A percentile compares a stretch with the other conserved stretches of the same genome.
Evolutionary conservation across 2,888 invertebrate species (phyloP).

Genomic region (Cosmia pyralina): DNA sequence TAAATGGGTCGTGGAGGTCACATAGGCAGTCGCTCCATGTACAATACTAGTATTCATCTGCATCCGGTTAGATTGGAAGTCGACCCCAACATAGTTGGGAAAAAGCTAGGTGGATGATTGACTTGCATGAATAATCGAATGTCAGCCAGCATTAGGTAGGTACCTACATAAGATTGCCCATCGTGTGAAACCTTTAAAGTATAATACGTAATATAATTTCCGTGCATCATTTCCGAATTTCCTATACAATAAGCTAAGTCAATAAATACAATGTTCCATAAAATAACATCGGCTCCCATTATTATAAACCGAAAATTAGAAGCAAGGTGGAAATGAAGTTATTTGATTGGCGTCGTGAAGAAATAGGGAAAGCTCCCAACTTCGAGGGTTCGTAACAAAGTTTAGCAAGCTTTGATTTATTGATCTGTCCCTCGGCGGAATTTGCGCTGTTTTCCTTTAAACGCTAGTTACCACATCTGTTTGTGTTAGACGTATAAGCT

Average conservation of each 20-base stretch:
- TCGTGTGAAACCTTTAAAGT: too few relatives aligned
- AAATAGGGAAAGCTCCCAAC: conserved; percentile 47
- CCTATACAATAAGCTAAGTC: background rate
- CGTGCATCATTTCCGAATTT: conserved; percentile 2
- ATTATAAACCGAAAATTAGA: conserved; percentile 48
- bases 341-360: conserved; percentile 58
- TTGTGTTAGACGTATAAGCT: conserved; percentile 42
- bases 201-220: conserved; percentile 9
- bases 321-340: conserved; percentile 40
- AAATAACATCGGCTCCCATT: conserved; percentile 37
- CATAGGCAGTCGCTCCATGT: too few relatives aligned
- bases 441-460: conserved; percentile 38
- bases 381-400: conserved; percentile 42
- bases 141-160: too few relatives aligned
- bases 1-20: too few relatives aligned
- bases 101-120: too few relatives aligned
- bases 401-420: conserved; percentile 60
- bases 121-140: too few relatives aligned
- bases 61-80: too few relatives aligned
- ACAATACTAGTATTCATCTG: too few relatives aligned
- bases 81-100: too few relatives aligned
- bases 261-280: conserved; percentile 21
- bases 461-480: conserved; percentile 41
- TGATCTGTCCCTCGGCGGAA: conserved; percentile 44
- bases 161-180: too few relatives aligned